Percentiles rank a stretch among this genome's conserved stretches.
phyloP scores from a whole-genome alignment of 2,888 invertebrate species.

The Himalopsyche anomala region DNA sequence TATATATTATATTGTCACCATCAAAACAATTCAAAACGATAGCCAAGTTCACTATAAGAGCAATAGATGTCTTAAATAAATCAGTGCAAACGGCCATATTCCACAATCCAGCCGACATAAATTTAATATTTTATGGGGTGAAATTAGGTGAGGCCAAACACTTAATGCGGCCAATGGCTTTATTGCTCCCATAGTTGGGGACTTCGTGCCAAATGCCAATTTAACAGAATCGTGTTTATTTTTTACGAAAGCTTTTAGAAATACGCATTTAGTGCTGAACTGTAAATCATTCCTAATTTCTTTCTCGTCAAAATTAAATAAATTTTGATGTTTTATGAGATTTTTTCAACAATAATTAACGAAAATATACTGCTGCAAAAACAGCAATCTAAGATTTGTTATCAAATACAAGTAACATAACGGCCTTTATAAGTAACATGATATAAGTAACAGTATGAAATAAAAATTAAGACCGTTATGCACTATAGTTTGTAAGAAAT shows the following conservation, averaged over 20 bases:
- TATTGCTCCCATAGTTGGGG: slow-evolving; percentile 32
- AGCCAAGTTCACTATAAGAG: slow-evolving; percentile 1
- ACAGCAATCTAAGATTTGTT: background rate
- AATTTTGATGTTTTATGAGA: background rate
- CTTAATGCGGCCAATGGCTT: slow-evolving; percentile 21
- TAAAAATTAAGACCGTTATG: no score
- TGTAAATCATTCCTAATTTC: background rate
- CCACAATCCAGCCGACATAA: slow-evolving; percentile 9
- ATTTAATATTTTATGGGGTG: slow-evolving; percentile 31
- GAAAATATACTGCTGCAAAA: background rate
- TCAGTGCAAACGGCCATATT: slow-evolving; percentile 10
- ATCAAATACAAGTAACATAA: background rate
- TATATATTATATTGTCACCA: background rate
- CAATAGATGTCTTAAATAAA: slow-evolving; percentile 26
- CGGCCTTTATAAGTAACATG: no score
- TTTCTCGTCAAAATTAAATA: slow-evolving; percentile 33
- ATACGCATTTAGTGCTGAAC: background rate
- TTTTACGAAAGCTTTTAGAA: slow-evolving; percentile 10
- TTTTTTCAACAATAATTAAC: background rate
- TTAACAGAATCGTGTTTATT: slow-evolving; percentile 9
- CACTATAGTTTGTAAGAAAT: no score
- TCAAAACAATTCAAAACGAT: slow-evolving; percentile 1
- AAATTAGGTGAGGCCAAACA: slow-evolving; percentile 30
- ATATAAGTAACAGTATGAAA: no score
- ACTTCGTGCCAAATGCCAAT: slow-evolving; percentile 31